Base-by-base conservation (phyloP, 2,113 vertebrate genomes). In the Phalacrocorax brasilianus region DNA sequence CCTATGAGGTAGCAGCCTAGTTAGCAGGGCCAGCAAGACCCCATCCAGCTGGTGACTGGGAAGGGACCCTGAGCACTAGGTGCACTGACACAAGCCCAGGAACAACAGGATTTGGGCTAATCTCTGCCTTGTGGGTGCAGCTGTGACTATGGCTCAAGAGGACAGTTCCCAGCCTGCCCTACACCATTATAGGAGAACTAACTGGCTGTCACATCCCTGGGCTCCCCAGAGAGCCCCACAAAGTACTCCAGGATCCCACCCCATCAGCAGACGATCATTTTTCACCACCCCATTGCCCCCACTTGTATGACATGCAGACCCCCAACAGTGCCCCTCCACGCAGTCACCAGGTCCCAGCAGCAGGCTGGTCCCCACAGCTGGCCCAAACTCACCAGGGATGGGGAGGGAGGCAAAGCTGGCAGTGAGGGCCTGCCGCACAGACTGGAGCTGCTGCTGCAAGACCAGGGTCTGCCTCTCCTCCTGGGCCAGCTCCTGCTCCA, bases 401-500 rank as follows among this genome's bases (percentile, higher is more conserved):
- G 99, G 98, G n/a, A 99, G 98, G 18, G 98, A 98, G 72, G 99
- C 98, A 2, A 99, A 98, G 97, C 98, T 99, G 98, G 97, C 97
- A 3, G 99, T 98, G 68, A 99, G 96, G 11, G 99, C 99, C 96
- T 99, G 99, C 70, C 99, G 99, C 94, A 99, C 99, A 0, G 99
- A 98, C 97, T 99, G 98, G 45, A 99, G 97, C 93, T 99, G 99
- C 96, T 99, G 98, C 93, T 99, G 99, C 91, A 99, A 97, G 18
- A 98, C 98, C 97, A 99, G 98, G 2, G 99, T 99, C 65, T 99
- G 98, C 83, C 98, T 98, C 98, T 99, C 99, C 78, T 99, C 99
- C 96, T 99, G 98, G 1, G 98, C 99, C 96, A 99, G 97, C 93
- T 99, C 99, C 49, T 99, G 99, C 97, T 99, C 99, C 96, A 99